Evolutionary conservation across 2,888 invertebrate species (phyloP).

Genomic region (Ormyrus labotus): DNA sequence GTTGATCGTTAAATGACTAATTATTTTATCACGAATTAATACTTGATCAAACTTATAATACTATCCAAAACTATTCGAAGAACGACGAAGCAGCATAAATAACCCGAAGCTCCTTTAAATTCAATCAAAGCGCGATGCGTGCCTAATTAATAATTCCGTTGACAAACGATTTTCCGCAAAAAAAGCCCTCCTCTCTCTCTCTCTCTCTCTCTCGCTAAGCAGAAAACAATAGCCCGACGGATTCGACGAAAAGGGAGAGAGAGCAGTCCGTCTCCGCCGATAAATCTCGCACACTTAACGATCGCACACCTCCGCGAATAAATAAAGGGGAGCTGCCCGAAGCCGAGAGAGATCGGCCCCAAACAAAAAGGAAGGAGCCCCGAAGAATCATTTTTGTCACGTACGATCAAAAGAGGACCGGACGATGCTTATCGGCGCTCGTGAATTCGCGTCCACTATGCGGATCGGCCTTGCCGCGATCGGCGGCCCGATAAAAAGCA

Average conservation of each 20-base stretch:
- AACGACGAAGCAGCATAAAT: too few species aligned
- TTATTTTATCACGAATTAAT: too few species aligned
- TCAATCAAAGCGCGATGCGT: background rate
- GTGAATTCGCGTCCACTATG: constrained; percentile 37
- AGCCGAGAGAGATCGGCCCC: background rate
- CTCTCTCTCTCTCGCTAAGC: background rate
- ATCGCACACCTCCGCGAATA: constrained; percentile 43
- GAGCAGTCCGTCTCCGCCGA: constrained; percentile 10
- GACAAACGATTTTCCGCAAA: background rate
- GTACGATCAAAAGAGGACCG: constrained; percentile 35
- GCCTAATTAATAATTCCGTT: background rate
- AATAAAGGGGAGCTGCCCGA: constrained; percentile 11
- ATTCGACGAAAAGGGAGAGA: constrained; percentile 1
- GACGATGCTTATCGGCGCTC: constrained; percentile 45
- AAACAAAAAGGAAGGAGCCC: background rate
- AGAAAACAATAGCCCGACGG: background rate
- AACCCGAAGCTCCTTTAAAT: too few species aligned
- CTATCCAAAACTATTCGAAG: too few species aligned
- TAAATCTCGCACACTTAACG: constrained; percentile 43
- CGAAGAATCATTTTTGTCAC: constrained; percentile 52
- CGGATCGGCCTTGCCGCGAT: constrained; percentile 27
- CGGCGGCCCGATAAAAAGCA: constrained; percentile 39
- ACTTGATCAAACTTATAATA: too few species aligned
- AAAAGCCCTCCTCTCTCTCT: background rate
- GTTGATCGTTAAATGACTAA: too few species aligned